These are phyloP conservation scores for Phylloscopus collybita DNA, from an alignment of 2,797 vertebrate genomes.

Conservation along the genomic window DNA sequence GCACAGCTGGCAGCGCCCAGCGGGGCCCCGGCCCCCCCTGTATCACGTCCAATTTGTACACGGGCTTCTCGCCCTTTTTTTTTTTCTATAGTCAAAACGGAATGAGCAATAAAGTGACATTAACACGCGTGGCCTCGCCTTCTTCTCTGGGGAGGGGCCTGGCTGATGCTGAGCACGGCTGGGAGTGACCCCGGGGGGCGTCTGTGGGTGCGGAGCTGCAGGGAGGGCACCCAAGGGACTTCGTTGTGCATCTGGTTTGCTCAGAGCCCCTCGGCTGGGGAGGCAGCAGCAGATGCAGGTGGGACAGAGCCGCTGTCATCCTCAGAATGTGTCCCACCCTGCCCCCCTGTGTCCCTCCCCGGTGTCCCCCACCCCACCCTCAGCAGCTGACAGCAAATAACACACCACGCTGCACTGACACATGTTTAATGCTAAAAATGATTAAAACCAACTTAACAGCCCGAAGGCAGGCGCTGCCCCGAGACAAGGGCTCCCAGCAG, in stretches of 20 bases:
- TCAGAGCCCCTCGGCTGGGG: fast-evolving
- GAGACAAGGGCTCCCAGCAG: background rate
- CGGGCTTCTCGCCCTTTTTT: conserved; percentile 35
- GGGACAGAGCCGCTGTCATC: fast-evolving
- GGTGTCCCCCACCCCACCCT: background rate
- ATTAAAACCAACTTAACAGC: conserved; percentile 68
- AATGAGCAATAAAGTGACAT: conserved; percentile 70
- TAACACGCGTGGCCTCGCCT: background rate
- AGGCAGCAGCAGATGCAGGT: background rate
- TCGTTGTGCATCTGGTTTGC: background rate
- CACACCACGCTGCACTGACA: conserved; percentile 12
- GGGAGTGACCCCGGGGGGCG: background rate
- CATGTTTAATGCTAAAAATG: conserved; percentile 72
- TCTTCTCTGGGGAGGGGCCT: background rate
- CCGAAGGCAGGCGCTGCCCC: fast-evolving
- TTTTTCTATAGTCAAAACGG: conserved; percentile 64
- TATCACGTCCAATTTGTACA: conserved; percentile 63
- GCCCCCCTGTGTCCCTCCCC: background rate
- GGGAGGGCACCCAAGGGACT: background rate
- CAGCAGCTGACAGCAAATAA: background rate
- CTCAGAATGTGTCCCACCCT: fast-evolving
- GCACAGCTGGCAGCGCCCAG: conserved; percentile 41
- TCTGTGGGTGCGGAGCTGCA: background rate
- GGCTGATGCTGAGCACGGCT: background rate
- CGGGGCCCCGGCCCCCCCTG: background rate